Percentiles rank a stretch among this genome's conserved stretches.
phyloP scores from a whole-genome alignment of 2,888 invertebrate genomes.

The Tiphia femorata region DNA sequence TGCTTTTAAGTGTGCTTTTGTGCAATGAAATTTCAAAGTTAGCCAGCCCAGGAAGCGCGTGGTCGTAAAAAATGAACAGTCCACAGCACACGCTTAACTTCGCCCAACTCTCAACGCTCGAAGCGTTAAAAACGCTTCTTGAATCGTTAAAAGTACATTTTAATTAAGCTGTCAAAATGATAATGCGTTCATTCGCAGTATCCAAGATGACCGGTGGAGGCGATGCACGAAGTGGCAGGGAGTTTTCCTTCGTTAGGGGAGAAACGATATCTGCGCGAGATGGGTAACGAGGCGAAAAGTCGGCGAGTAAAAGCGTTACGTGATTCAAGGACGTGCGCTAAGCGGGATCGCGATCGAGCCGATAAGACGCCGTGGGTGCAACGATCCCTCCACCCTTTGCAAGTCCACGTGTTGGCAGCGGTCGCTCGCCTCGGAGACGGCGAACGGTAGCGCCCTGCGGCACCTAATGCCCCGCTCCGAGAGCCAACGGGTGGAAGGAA shows the following conservation, averaged over 20 bases:
- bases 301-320: conserved; percentile 57
- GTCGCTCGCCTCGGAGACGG: conserved; percentile 3
- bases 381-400: conserved; percentile 44
- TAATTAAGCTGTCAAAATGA: too few species aligned
- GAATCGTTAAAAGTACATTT: too few species aligned
- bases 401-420: conserved; percentile 14
- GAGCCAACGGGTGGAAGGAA: conserved; percentile 17
- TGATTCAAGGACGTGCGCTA: conserved; percentile 61
- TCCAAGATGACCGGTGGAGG: too few species aligned
- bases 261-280: conserved; percentile 13
- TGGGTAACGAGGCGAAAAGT: conserved; percentile 40
- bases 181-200: too few species aligned
- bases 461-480: conserved; percentile 14
- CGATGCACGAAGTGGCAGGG: too few species aligned
- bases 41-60: too few species aligned
- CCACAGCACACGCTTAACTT: too few species aligned
- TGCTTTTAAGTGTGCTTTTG: too few species aligned
- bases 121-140: too few species aligned
- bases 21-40: too few species aligned
- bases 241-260: background rate
- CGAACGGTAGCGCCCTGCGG: background rate
- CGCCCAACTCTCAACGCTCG: too few species aligned
- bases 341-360: conserved; percentile 55
- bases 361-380: conserved; percentile 51
- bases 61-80: too few species aligned